Evolutionary conservation across 2,113 vertebrate species (phyloP).

Genomic region (Anas platyrhynchos): DNA sequence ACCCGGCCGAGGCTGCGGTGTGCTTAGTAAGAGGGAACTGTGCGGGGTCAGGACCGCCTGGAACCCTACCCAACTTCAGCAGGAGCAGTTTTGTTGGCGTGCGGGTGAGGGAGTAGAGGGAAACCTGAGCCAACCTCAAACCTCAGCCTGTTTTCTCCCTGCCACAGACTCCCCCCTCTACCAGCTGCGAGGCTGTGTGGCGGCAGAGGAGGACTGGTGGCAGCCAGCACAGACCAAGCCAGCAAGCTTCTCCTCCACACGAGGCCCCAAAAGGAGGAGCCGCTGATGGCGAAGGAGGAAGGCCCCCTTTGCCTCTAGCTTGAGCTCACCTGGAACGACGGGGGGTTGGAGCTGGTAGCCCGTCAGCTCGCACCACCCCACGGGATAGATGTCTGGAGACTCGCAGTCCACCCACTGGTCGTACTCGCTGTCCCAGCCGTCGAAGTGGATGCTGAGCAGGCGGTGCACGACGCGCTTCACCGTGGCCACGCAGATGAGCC

Average conservation of each 20-base stretch:
- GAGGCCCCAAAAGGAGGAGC: not conserved
- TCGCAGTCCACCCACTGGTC: constrained; percentile 98
- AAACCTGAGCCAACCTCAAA: not conserved
- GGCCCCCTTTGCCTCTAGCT: not conserved
- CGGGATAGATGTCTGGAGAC: constrained; percentile 95
- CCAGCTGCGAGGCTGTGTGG: not conserved
- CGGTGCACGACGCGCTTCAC: constrained; percentile 87
- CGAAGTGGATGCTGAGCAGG: constrained; percentile 94
- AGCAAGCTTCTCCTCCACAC: not conserved
- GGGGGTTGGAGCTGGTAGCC: constrained; percentile 94
- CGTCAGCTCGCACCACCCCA: constrained; percentile 94
- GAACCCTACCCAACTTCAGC: constrained; percentile 1
- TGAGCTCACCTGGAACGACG: constrained; percentile 82
- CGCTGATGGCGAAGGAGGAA: not conserved
- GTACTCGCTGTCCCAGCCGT: constrained; percentile 95
- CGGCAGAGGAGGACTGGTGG: constrained; percentile 5
- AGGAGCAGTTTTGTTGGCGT: not conserved
- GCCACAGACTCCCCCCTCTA: not conserved
- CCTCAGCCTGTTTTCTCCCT: constrained; percentile 3
- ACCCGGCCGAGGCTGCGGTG: not conserved
- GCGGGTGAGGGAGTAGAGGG: not conserved
- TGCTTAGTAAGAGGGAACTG: not conserved
- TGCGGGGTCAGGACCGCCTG: not conserved
- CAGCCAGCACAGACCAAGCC: not conserved
- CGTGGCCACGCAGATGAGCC: constrained; percentile 94